These are phyloP conservation scores for Hemicrepidius hirtus DNA, from an alignment of 2,888 invertebrate genomes.

Conservation along the genomic window DNA sequence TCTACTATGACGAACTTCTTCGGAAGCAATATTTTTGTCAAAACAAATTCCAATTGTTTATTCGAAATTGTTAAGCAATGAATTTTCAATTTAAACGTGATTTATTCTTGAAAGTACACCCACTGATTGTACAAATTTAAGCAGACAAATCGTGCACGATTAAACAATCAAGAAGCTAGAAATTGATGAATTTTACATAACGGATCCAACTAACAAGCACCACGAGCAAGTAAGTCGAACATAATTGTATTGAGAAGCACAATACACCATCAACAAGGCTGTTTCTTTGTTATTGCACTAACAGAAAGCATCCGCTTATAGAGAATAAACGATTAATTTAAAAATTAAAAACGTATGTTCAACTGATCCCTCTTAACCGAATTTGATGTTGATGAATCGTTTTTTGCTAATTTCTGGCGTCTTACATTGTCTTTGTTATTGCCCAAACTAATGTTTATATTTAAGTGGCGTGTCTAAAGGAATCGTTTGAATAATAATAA, in stretches of 20 bases:
- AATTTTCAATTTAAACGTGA: too few relatives aligned
- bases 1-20: constrained; percentile 8
- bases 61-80: too few relatives aligned
- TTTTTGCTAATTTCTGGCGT: constrained; percentile 18
- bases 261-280: constrained; percentile 46
- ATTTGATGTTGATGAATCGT: constrained; percentile 3
- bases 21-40: constrained; percentile 2
- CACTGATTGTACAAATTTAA: background rate
- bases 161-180: constrained; percentile 34
- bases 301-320: constrained; percentile 53
- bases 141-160: constrained; percentile 21
- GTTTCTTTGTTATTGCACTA: constrained; percentile 50
- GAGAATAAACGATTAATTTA: constrained; percentile 52
- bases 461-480: background rate
- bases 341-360: constrained; percentile 47
- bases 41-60: too few relatives aligned
- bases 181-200: constrained; percentile 34
- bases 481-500: constrained; percentile 4
- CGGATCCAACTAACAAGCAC: constrained; percentile 16
- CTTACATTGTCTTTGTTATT: constrained; percentile 22
- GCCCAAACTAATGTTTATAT: background rate
- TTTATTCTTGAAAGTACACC: too few relatives aligned
- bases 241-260: constrained; percentile 46
- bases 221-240: constrained; percentile 35
- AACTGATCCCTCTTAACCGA: constrained; percentile 27